Conservation (phyloP, 2,888 invertebrate species). For the Hyles lineata region DNA sequence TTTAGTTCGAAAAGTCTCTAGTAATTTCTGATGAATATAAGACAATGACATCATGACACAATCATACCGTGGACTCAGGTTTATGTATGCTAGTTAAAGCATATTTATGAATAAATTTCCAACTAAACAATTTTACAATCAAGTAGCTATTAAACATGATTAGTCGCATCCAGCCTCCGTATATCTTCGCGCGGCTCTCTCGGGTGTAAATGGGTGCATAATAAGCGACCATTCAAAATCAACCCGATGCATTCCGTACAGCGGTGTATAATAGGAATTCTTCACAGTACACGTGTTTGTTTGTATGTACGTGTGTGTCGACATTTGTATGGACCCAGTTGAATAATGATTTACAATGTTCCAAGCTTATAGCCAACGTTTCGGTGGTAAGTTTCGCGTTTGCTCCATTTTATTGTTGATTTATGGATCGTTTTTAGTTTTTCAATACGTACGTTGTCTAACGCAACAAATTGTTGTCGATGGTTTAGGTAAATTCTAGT, state of each 20-base stretch:
- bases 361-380: conserved; percentile 37
- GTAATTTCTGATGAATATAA: too few species aligned
- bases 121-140: too few species aligned
- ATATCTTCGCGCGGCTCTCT: conserved; percentile 9
- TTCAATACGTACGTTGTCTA: conserved; percentile 25
- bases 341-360: conserved; percentile 82
- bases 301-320: conserved; percentile 62
- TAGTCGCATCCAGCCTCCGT: conserved; percentile 35
- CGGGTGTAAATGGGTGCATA: conserved; percentile 85
- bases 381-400: conserved; percentile 30
- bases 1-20: too few species aligned
- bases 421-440: conserved; percentile 28
- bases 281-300: conserved; percentile 77
- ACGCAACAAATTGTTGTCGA: conserved; percentile 9
- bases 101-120: too few species aligned
- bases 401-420: conserved; percentile 33
- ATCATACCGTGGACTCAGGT: too few species aligned
- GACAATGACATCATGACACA: too few species aligned
- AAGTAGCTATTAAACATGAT: conserved; percentile 1
- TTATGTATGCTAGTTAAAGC: too few species aligned
- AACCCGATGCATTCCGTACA: conserved; percentile 74
- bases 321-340: conserved; percentile 78
- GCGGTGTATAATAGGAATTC: conserved; percentile 76
- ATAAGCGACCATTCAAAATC: conserved; percentile 83
- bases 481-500: not conserved